Conservation (phyloP, 1,140 invertebrate species). For the Aphis craccivora region DNA sequence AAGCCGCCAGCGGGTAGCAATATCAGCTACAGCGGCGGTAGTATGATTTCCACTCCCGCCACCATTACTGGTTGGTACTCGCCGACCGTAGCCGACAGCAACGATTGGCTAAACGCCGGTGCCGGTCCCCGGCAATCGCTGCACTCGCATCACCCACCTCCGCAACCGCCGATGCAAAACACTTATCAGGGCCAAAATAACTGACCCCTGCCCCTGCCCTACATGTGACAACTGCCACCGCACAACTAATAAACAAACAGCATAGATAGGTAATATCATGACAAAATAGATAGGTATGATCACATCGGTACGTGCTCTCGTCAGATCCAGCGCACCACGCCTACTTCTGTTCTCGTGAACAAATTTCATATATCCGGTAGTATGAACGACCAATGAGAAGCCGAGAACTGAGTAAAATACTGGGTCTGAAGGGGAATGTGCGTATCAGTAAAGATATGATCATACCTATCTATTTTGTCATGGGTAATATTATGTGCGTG, state of each 20-base stretch:
- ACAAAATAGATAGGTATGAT: no score
- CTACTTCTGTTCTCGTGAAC: no score
- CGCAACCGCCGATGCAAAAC: not conserved
- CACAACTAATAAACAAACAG: not conserved
- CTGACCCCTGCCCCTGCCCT: conserved; percentile 38
- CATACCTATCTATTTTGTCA: no score
- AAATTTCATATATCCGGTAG: no score
- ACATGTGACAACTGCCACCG: not conserved
- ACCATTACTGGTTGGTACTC: not conserved
- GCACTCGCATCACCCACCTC: not conserved
- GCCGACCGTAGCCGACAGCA: not conserved
- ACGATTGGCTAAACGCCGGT: conserved; percentile 46
- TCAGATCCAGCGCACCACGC: no score
- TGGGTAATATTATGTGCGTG: no score
- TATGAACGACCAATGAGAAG: no score
- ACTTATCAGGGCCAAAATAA: not conserved
- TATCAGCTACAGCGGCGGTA: not conserved
- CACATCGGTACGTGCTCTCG: no score
- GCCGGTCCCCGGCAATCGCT: not conserved
- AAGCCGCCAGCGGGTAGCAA: not conserved
- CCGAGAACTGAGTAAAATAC: no score
- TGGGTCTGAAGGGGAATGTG: no score
- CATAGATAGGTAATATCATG: no score
- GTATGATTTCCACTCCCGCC: not conserved
- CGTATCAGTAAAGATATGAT: no score